These are phyloP conservation scores for Mimas tiliae DNA, from an alignment of 2,888 invertebrate species.

Conservation along the genomic window DNA sequence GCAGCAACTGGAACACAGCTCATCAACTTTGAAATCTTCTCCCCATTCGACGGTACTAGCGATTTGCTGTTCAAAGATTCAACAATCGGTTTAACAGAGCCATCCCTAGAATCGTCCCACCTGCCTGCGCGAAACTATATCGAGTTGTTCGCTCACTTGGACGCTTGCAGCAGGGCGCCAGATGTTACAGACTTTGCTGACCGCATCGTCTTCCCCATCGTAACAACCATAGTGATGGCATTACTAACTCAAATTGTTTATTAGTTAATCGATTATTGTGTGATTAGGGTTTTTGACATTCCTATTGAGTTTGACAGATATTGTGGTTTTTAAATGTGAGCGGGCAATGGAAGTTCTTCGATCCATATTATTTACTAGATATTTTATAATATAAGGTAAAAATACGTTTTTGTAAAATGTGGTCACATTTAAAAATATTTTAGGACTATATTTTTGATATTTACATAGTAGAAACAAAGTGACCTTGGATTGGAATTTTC, in stretches of 20 bases:
- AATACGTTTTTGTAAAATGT: no score
- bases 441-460: neutral
- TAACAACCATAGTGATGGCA: conserved; percentile 55
- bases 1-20: conserved; percentile 58
- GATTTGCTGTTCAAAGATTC: conserved; percentile 87
- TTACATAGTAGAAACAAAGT: neutral
- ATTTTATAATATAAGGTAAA: no score
- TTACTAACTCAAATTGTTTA: conserved; percentile 53
- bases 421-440: no score
- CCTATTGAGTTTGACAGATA: conserved; percentile 16
- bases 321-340: neutral
- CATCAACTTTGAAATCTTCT: conserved; percentile 83
- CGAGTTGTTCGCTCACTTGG: conserved; percentile 78
- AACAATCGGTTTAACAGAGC: conserved; percentile 82
- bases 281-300: conserved; percentile 4
- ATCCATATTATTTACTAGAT: no score
- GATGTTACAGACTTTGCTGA: conserved; percentile 46
- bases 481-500: no score
- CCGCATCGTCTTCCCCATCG: conserved; percentile 53
- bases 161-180: conserved; percentile 61
- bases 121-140: conserved; percentile 83
- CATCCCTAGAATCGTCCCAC: conserved; percentile 56
- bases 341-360: neutral
- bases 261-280: conserved; percentile 37
- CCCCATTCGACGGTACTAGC: conserved; percentile 77